Base-by-base conservation (phyloP, 2,113 vertebrate species). In the Sylvia atricapilla region DNA sequence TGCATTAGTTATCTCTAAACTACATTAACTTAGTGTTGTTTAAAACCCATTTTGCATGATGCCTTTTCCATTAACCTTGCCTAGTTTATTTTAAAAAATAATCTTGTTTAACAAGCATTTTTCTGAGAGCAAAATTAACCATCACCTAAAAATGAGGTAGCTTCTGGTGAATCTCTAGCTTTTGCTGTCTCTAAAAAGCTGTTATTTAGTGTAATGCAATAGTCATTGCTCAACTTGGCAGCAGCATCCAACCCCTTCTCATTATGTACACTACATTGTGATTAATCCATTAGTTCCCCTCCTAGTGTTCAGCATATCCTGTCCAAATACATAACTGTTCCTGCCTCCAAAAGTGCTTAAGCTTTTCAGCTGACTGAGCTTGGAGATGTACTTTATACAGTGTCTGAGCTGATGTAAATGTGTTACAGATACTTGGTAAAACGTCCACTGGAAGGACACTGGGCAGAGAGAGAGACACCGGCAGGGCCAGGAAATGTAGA, bases 191-290 rank as follows among this genome's bases (percentile, higher is more conserved):
- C 93, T 95, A 97, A 88, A 97, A 97, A 92, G 69, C 95, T 97
- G 64, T 96, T 91, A 73, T 93, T 96, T 96, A 94, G 55, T 96
- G 94, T 98, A 97, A 97, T 93, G 94, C 95, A 97, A 84, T 80
- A 97, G 91, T 94, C 84, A 85, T 96, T 93, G 94, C 97, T 98
- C 97, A 98, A 98, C 94, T 98, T 98, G 98, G 98, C 98, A 98
- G 97, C 97, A 98, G 97, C 97, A 96, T 92, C 95, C 94, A 84
- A 41, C 84, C 85, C 90, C 76, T 92, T 93, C 83, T 84, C 94
- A 79, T 89, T 83, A 89, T 64, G 63, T 96, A 91, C 56, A 50
- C 77, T 79, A 55, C 55, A 22, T 73, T 69, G 75, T 87, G 91
- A 95, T 96, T 95, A 95, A 91, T 96, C 94, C 81, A 95, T 96